Percentiles rank a stretch among this genome's conserved stretches.
Evolutionary conservation across 2,797 vertebrate species (phyloP).

Genomic region (Pipistrellus pygmaeus): DNA sequence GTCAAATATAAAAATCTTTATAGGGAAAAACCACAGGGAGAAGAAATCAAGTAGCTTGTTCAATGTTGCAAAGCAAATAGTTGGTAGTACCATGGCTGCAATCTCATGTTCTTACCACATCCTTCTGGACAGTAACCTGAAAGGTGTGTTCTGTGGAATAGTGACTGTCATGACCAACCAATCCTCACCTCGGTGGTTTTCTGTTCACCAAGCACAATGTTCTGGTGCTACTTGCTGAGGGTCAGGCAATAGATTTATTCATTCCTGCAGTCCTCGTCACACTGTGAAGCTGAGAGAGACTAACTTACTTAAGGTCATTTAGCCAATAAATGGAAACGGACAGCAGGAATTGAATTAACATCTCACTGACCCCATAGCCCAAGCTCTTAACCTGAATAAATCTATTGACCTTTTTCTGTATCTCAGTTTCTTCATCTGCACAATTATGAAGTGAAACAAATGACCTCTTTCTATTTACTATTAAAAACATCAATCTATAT

Average conservation of each 20-base stretch:
- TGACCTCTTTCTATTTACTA: slow-evolving; percentile 27
- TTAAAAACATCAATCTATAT: not conserved
- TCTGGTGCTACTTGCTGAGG: not conserved
- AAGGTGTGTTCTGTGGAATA: not conserved
- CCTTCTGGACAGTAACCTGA: not conserved
- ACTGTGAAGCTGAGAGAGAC: not conserved
- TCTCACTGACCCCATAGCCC: not conserved
- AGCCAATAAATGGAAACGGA: slow-evolving; percentile 5
- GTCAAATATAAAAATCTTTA: slow-evolving; percentile 10
- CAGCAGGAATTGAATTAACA: not conserved
- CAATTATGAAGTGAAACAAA: slow-evolving; percentile 25
- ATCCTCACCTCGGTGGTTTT: not conserved
- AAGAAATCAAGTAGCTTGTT: slow-evolving; percentile 12
- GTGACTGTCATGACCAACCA: not conserved
- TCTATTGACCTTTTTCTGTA: not conserved
- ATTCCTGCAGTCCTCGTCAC: not conserved
- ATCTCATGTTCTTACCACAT: not conserved
- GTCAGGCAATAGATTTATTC: not conserved
- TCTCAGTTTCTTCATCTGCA: slow-evolving; percentile 2
- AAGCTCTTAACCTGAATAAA: slow-evolving; percentile 37
- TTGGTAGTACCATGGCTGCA: not conserved
- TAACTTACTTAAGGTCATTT: not conserved
- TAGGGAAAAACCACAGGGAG: slow-evolving; percentile 34
- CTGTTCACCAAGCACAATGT: not conserved
- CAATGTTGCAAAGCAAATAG: slow-evolving; percentile 21